A percentile compares a stretch with the other conserved stretches of the same genome.
These are phyloP conservation scores for Brenthis ino DNA, from an alignment of 2,888 invertebrate genomes.

Conservation along the genomic window DNA sequence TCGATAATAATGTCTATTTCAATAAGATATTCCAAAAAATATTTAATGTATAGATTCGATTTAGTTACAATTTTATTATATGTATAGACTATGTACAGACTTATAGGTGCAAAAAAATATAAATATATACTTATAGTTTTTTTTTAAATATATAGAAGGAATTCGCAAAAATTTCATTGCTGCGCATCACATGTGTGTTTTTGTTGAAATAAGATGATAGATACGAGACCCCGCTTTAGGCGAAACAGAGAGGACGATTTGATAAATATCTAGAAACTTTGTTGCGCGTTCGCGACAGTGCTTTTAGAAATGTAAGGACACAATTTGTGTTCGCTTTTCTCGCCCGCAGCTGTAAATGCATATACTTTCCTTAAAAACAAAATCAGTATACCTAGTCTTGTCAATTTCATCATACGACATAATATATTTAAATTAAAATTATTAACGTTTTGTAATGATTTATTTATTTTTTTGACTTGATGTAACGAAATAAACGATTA, in stretches of 20 bases:
- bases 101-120: background rate
- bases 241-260: slow-evolving; percentile 61
- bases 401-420: slow-evolving; percentile 1
- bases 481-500: too few relatives aligned
- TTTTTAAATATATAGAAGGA: background rate
- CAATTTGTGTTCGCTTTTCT: slow-evolving; percentile 62
- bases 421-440: background rate
- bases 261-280: slow-evolving; percentile 72
- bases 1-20: too few relatives aligned
- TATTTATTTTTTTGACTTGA: too few relatives aligned
- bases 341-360: slow-evolving; percentile 55
- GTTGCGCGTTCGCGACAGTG: slow-evolving; percentile 56
- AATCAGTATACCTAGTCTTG: slow-evolving; percentile 39
- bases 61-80: too few relatives aligned
- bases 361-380: slow-evolving; percentile 44
- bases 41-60: too few relatives aligned
- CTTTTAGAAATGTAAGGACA: slow-evolving; percentile 63
- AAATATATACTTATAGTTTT: background rate
- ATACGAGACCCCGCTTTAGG: slow-evolving; percentile 41
- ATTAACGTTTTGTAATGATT: too few relatives aligned
- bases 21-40: too few relatives aligned
- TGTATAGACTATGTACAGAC: too few relatives aligned
- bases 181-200: slow-evolving; percentile 17
- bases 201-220: slow-evolving; percentile 35
- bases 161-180: background rate